Conservation (phyloP, 2,888 invertebrate species). For the Drosophila leonis region DNA sequence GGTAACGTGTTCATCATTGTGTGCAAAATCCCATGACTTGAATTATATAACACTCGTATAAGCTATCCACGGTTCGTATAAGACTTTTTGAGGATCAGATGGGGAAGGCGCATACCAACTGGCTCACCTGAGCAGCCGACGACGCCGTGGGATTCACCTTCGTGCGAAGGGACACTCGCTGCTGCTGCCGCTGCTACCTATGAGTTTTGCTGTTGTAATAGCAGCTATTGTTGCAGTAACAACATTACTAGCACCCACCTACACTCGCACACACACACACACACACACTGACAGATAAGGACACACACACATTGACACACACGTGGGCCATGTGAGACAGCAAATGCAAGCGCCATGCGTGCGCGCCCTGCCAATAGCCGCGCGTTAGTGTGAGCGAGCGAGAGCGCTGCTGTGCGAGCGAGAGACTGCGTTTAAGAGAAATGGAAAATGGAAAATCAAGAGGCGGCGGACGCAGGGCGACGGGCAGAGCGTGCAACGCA, state of each 20-base stretch:
- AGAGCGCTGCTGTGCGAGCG: slow-evolving; percentile 46
- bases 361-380: slow-evolving; percentile 44
- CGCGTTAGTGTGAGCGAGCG: slow-evolving; percentile 49
- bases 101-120: slow-evolving; percentile 16
- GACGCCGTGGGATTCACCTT: slow-evolving; percentile 38
- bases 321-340: slow-evolving; percentile 67
- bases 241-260: slow-evolving; percentile 71
- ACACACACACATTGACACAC: slow-evolving; percentile 28
- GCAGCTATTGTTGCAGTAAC: slow-evolving; percentile 77
- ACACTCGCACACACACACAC: slow-evolving; percentile 25
- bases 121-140: slow-evolving; percentile 25
- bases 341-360: slow-evolving; percentile 81
- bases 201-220: slow-evolving; percentile 53
- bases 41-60: slow-evolving; percentile 60
- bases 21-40: slow-evolving; percentile 16
- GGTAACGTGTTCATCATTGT: slow-evolving; percentile 9
- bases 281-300: slow-evolving; percentile 10
- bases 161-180: slow-evolving; percentile 46
- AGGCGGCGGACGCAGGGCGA: slow-evolving; percentile 20
- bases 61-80: slow-evolving; percentile 28
- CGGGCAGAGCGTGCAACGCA: slow-evolving; percentile 38
- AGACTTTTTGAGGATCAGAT: slow-evolving; percentile 57
- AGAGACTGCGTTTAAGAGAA: slow-evolving; percentile 54
- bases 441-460: slow-evolving; percentile 62
- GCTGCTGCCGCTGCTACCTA: slow-evolving; percentile 25